Conservation (phyloP, 2,113 vertebrate species). For the Synodontis membranacea region DNA sequence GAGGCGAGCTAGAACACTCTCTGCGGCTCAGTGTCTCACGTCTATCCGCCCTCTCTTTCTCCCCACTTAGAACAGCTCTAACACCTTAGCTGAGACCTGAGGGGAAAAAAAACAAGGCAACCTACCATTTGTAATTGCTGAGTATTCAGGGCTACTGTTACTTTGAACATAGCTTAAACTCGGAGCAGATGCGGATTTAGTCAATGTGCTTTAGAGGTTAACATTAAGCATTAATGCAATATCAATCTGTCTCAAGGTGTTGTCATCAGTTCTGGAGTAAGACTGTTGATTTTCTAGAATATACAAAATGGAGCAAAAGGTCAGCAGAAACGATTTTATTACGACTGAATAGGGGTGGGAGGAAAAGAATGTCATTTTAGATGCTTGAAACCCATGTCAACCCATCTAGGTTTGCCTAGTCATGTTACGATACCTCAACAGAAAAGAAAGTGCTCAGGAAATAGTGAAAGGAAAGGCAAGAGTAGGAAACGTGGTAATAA, state of each 20-base stretch:
- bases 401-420: not conserved
- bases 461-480: not conserved
- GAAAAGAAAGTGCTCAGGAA: not conserved
- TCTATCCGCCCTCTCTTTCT: slow-evolving; percentile 39
- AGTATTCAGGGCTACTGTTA: not conserved
- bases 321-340: not conserved
- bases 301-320: not conserved
- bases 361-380: not conserved
- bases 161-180: not conserved
- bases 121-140: not conserved
- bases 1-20: slow-evolving; percentile 48
- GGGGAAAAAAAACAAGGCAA: not conserved
- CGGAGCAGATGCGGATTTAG: not conserved
- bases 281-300: too few relatives aligned
- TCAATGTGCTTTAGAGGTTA: not conserved
- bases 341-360: not conserved
- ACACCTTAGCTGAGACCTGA: slow-evolving; percentile 52
- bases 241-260: too few relatives aligned
- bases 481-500: too few relatives aligned
- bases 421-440: not conserved
- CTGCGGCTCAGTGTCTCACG: slow-evolving; percentile 21
- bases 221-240: not conserved
- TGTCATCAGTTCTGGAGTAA: too few relatives aligned
- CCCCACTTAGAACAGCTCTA: slow-evolving; percentile 43
- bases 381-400: not conserved